Conservation (phyloP, 2,797 vertebrate genomes). For the Dryobates pubescens region DNA sequence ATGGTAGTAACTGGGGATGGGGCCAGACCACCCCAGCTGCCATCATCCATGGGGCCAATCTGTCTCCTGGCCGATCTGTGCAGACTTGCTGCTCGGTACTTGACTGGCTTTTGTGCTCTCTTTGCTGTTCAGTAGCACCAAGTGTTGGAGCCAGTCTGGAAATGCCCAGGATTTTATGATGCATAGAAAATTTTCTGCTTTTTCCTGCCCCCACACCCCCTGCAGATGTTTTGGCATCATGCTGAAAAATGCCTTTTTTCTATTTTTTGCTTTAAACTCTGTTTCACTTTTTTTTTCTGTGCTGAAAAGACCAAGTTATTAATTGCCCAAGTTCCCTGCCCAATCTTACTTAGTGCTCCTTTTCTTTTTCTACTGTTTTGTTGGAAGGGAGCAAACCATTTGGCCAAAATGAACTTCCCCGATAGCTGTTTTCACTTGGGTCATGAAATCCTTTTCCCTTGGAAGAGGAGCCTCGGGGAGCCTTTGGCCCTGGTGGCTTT, state of each 20-base stretch:
- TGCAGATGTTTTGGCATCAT: not conserved
- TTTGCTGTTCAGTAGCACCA: not conserved
- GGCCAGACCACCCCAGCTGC: not conserved
- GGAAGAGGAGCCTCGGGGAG: not conserved
- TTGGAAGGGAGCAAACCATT: not conserved
- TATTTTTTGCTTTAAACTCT: constrained; percentile 8
- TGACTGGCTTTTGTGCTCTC: accelerated
- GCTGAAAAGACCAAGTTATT: not conserved
- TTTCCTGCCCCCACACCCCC: not conserved
- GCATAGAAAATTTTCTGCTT: constrained; percentile 26
- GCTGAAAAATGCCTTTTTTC: constrained; percentile 1
- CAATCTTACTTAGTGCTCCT: not conserved
- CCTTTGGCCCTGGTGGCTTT: not conserved
- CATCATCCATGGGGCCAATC: accelerated
- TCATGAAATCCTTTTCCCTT: constrained; percentile 16
- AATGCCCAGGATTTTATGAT: constrained; percentile 42
- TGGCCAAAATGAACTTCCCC: not conserved
- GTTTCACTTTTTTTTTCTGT: not conserved
- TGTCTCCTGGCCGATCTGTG: not conserved
- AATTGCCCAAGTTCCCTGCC: not conserved
- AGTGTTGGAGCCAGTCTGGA: not conserved
- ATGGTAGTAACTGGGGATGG: not conserved
- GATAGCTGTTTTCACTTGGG: not conserved
- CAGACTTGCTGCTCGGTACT: not conserved
- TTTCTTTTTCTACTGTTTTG: not conserved